Evolutionary conservation across 1,140 invertebrate genomes (phyloP).

Genomic region (Pseudoatta argentina): DNA sequence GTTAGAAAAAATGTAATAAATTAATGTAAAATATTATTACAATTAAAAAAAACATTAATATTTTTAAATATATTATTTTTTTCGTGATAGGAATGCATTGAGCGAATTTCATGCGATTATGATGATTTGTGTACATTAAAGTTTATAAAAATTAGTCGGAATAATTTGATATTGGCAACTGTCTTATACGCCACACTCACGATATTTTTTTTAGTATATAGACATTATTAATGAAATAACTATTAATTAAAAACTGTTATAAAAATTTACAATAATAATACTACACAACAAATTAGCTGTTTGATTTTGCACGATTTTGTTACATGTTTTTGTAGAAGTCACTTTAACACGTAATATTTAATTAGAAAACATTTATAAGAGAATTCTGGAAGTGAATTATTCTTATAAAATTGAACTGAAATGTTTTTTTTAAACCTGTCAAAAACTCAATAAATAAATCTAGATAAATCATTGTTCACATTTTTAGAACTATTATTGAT

Average conservation of each 20-base stretch:
- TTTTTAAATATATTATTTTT: background rate
- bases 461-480: background rate
- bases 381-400: background rate
- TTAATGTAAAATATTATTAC: background rate
- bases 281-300: background rate
- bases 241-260: background rate
- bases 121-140: background rate
- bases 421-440: background rate
- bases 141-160: background rate
- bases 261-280: background rate
- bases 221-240: background rate
- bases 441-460: background rate
- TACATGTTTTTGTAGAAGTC: background rate
- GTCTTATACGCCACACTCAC: background rate
- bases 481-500: background rate
- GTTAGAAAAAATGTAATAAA: background rate
- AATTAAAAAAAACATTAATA: background rate
- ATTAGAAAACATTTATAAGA: background rate
- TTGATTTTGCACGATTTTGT: background rate
- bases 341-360: conserved; percentile 6
- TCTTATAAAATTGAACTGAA: conserved; percentile 12
- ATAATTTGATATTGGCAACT: background rate
- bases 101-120: background rate
- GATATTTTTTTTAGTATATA: background rate
- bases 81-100: background rate